phyloP scores from a whole-genome alignment of 2,113 vertebrate genomes.

The Phainopepla nitens region DNA sequence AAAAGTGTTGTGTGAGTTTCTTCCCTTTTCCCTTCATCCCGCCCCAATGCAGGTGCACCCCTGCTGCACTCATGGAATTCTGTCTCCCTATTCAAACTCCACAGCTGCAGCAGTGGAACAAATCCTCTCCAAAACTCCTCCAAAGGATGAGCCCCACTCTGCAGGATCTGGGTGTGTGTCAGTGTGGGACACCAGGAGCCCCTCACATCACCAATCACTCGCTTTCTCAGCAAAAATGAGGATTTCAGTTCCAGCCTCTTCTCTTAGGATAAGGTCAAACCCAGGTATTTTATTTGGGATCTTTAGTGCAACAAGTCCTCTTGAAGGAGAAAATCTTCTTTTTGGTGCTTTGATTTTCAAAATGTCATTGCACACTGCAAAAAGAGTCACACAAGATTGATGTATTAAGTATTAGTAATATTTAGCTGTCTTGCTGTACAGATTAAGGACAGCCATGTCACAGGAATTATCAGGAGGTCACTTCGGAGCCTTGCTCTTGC shows the following conservation, averaged over 20 bases:
- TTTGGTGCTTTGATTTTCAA: neutral
- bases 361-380: neutral
- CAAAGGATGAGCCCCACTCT: conserved; percentile 51
- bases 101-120: conserved; percentile 68
- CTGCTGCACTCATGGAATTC: neutral
- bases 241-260: conserved; percentile 65
- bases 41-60: neutral
- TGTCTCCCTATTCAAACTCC: neutral
- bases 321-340: neutral
- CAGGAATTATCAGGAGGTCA: neutral
- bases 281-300: conserved; percentile 25
- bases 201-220: conserved; percentile 49
- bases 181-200: conserved; percentile 55
- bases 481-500: neutral
- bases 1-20: neutral
- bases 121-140: conserved; percentile 59
- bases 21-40: neutral
- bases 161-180: conserved; percentile 33
- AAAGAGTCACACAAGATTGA: neutral
- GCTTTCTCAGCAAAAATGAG: conserved; percentile 55
- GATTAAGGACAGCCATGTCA: neutral
- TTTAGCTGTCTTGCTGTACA: neutral
- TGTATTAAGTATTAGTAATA: neutral
- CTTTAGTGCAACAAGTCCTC: neutral
- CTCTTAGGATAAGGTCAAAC: conserved; percentile 49